A percentile compares a stretch with the other conserved stretches of the same genome.
phyloP scores from a whole-genome alignment of 1,140 invertebrate species.

The Galleria mellonella region DNA sequence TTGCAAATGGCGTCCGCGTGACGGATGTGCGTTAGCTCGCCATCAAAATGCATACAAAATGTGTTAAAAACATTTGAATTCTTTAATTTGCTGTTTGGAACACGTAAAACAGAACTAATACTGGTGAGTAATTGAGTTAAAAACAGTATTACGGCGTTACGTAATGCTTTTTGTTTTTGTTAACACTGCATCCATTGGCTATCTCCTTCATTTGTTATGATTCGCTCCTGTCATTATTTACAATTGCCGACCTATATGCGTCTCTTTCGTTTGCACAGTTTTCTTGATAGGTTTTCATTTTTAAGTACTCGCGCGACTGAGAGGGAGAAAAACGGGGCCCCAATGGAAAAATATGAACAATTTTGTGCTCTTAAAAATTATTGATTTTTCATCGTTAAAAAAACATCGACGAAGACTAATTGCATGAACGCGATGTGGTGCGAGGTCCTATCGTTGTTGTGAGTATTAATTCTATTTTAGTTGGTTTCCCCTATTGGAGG shows the following conservation, averaged over 20 bases:
- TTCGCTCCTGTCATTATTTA: slow-evolving; percentile 59
- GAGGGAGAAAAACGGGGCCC: slow-evolving; percentile 43
- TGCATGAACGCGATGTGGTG: slow-evolving; percentile 50
- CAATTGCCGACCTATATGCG: slow-evolving; percentile 49
- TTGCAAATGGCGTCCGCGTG: slow-evolving; percentile 51
- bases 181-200: slow-evolving; percentile 23
- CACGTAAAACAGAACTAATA: slow-evolving; percentile 16
- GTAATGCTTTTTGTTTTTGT: slow-evolving; percentile 47
- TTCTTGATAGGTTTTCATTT: slow-evolving; percentile 64
- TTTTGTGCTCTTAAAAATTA: slow-evolving; percentile 66
- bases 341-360: slow-evolving; percentile 68
- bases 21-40: slow-evolving; percentile 32
- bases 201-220: slow-evolving; percentile 63
- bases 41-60: slow-evolving; percentile 48
- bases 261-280: slow-evolving; percentile 51
- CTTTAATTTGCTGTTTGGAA: slow-evolving; percentile 15
- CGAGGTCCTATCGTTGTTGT: slow-evolving; percentile 21
- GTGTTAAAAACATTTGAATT: slow-evolving; percentile 34
- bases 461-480: slow-evolving; percentile 45
- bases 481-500: slow-evolving; percentile 40
- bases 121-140: slow-evolving; percentile 27
- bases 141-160: slow-evolving; percentile 23
- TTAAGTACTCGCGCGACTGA: slow-evolving; percentile 48
- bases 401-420: slow-evolving; percentile 41
- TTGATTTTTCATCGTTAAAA: slow-evolving; percentile 67